These are phyloP conservation scores for Craseonycteris thonglongyai DNA, from an alignment of 2,113 vertebrate genomes.

Conservation along the genomic window DNA sequence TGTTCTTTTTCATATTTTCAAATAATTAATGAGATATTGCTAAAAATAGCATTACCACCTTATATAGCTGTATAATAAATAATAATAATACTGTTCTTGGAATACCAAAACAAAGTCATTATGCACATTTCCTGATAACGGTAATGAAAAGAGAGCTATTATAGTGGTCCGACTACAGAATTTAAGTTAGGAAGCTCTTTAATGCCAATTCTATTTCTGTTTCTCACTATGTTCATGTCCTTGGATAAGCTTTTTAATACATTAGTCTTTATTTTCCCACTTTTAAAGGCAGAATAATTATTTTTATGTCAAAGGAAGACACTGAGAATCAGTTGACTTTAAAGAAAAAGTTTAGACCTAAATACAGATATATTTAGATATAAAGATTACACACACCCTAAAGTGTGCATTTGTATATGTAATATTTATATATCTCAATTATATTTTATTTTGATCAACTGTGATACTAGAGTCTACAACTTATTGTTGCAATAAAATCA, in stretches of 20 bases:
- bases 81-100: neutral
- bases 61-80: neutral
- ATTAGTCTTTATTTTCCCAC: neutral
- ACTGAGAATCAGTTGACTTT: neutral
- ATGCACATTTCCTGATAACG: neutral
- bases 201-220: neutral
- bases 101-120: neutral
- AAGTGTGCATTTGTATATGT: neutral
- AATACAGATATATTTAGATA: neutral
- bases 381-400: neutral
- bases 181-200: neutral
- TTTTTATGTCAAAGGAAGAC: neutral
- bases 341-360: neutral
- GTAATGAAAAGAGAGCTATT: neutral
- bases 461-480: neutral
- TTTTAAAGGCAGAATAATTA: neutral
- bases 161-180: neutral
- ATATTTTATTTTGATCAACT: neutral
- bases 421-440: neutral
- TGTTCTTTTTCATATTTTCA: neutral
- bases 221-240: neutral
- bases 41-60: neutral
- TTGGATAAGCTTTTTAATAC: neutral
- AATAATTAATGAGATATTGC: slow-evolving; percentile 5
- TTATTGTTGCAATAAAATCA: neutral